A percentile compares a stretch with the other conserved stretches of the same genome.
phyloP scores from a whole-genome alignment of 2,797 vertebrate species.

The Sebastes steindachneri region DNA sequence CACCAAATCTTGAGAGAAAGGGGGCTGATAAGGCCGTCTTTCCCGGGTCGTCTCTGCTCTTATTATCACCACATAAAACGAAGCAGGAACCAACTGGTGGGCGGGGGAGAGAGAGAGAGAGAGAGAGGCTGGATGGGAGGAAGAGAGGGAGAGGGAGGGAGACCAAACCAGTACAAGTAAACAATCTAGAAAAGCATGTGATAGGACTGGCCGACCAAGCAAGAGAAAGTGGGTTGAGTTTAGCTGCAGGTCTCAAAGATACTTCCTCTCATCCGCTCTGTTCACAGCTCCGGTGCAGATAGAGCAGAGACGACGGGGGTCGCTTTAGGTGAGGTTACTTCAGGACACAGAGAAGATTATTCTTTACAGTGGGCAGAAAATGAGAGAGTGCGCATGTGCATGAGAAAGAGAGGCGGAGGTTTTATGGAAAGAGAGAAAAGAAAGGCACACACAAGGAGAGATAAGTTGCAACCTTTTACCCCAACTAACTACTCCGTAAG shows the following conservation, averaged over 20 bases:
- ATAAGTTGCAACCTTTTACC: neutral
- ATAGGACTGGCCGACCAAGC: slow-evolving; percentile 20
- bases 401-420: neutral
- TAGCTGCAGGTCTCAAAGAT: neutral
- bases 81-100: slow-evolving; percentile 54
- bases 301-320: neutral
- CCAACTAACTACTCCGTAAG: neutral
- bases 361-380: neutral
- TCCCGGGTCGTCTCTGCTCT: slow-evolving; percentile 19
- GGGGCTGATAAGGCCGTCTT: slow-evolving; percentile 11
- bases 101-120: slow-evolving; percentile 3
- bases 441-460: neutral
- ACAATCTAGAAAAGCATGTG: slow-evolving; percentile 62
- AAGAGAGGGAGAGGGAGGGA: slow-evolving; percentile 21
- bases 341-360: neutral
- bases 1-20: slow-evolving; percentile 3
- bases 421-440: neutral
- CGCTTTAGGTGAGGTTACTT: slow-evolving; percentile 2
- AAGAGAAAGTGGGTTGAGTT: slow-evolving; percentile 12
- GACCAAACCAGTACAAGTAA: slow-evolving; percentile 63
- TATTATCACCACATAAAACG: slow-evolving; percentile 13
- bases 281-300: neutral
- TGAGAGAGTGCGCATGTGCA: neutral
- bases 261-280: neutral
- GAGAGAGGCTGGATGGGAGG: neutral